Evolutionary conservation across 53 echinoderm and acorn worm species (phyloP).

Genomic region (Apostichopus leukothele): DNA sequence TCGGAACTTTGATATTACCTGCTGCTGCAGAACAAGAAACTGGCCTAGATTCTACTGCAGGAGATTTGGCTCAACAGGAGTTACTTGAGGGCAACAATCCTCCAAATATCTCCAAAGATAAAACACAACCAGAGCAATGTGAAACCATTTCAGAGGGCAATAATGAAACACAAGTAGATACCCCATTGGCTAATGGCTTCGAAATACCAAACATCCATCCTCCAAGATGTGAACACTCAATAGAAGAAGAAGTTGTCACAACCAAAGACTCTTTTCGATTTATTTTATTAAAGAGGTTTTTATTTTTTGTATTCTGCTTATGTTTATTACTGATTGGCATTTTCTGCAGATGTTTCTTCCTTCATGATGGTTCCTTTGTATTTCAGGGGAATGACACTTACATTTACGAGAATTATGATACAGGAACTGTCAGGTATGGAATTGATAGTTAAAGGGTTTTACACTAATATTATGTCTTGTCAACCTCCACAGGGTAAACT

Average conservation of each 20-base stretch:
- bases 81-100: background rate
- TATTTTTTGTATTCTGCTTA: background rate
- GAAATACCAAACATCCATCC: too few relatives aligned
- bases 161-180: too few relatives aligned
- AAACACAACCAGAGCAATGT: background rate
- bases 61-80: background rate
- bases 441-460: too few relatives aligned
- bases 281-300: constrained; percentile 19
- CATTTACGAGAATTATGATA: background rate
- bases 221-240: background rate
- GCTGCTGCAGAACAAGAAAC: background rate
- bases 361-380: background rate
- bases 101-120: background rate
- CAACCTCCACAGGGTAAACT: too few relatives aligned
- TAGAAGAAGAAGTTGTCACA: background rate
- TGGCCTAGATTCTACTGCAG: background rate
- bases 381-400: background rate
- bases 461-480: too few relatives aligned
- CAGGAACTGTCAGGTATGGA: too few relatives aligned
- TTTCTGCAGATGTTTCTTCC: background rate
- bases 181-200: background rate
- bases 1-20: background rate
- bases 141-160: too few relatives aligned
- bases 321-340: background rate
- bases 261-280: background rate